phyloP scores from a whole-genome alignment of 2,113 vertebrate genomes.

The Himantopus leucocephalus region DNA sequence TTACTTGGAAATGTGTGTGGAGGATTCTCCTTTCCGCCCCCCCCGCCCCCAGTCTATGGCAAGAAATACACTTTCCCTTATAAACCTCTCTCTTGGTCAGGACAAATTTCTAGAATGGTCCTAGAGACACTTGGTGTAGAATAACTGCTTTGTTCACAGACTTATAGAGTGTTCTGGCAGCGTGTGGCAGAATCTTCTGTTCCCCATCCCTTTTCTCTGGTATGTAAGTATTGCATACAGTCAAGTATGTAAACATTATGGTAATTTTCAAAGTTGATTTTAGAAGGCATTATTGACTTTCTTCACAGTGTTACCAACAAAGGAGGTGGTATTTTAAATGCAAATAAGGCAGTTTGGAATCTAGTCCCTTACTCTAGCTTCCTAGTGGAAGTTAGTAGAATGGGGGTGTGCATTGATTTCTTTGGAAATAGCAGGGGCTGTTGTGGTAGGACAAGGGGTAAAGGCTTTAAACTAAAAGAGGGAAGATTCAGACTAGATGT shows the following conservation, averaged over 20 bases:
- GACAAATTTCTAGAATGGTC: not conserved
- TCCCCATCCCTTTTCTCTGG: not conserved
- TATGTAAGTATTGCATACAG: not conserved
- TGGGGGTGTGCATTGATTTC: not conserved
- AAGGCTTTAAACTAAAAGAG: not conserved
- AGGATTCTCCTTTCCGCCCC: too few relatives aligned
- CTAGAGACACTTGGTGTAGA: not conserved
- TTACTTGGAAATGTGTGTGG: not conserved
- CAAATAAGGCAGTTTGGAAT: not conserved
- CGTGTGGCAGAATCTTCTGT: not conserved
- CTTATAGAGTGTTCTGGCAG: not conserved
- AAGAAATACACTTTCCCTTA: not conserved
- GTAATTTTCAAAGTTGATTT: not conserved
- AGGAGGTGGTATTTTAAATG: not conserved
- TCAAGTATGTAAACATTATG: not conserved
- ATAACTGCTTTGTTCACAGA: not conserved
- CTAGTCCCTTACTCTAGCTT: not conserved
- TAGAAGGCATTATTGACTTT: not conserved
- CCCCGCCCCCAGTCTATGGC: not conserved
- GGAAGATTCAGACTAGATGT: not conserved
- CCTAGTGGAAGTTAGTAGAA: not conserved
- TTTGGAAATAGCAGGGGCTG: not conserved
- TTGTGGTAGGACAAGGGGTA: not conserved
- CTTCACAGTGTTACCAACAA: not conserved
- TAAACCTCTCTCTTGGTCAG: not conserved